Percentiles rank a stretch among this genome's conserved stretches.
These are phyloP conservation scores for Chloropsis cyanopogon DNA, from an alignment of 2,113 vertebrate genomes.

Conservation along the genomic window DNA sequence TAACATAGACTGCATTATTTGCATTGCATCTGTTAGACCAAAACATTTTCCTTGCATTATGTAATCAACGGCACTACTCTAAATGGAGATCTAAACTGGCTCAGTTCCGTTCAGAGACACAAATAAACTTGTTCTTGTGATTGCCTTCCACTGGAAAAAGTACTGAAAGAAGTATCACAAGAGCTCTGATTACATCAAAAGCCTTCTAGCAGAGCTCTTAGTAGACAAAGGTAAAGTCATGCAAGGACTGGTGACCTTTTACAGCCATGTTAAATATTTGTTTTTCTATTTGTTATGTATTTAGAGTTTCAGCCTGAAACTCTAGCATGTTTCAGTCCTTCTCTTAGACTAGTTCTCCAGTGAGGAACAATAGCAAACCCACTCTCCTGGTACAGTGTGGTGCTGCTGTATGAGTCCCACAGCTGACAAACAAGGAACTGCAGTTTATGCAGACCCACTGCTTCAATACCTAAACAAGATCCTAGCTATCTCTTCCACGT, in stretches of 20 bases:
- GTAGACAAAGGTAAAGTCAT: not conserved
- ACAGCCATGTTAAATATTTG: not conserved
- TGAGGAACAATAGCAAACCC: not conserved
- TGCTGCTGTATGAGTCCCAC: not conserved
- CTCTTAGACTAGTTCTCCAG: not conserved
- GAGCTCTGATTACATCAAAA: not conserved
- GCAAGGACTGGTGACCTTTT: not conserved
- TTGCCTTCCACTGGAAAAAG: not conserved
- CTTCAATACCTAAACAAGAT: not conserved
- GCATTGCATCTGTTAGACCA: not conserved
- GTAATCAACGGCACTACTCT: not conserved
- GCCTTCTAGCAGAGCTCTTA: not conserved
- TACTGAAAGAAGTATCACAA: not conserved
- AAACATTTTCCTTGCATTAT: not conserved
- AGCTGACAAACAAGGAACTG: not conserved
- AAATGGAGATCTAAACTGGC: not conserved
- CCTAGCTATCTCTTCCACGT: not conserved
- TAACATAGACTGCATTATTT: not conserved
- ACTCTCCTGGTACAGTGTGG: not conserved
- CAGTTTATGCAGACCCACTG: not conserved
- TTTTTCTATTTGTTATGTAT: not conserved
- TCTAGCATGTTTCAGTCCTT: not conserved
- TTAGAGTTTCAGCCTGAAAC: not conserved
- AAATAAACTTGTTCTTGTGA: not conserved
- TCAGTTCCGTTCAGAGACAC: not conserved